Evolutionary conservation across 2,113 vertebrate genomes (phyloP).

Genomic region (Erythrocercus mccallii): DNA sequence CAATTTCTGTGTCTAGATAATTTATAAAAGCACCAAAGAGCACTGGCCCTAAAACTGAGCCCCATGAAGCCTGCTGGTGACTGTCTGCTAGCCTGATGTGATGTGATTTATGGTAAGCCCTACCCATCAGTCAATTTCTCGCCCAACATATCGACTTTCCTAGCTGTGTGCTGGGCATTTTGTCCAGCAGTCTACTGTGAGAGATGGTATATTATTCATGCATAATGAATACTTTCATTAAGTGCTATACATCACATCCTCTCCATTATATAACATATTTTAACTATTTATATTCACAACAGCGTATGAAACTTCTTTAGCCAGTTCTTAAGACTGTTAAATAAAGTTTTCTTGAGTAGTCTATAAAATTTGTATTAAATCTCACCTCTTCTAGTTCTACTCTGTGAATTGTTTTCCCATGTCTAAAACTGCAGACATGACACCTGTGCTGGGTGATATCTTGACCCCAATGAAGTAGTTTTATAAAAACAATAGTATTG

Average conservation of each 20-base stretch:
- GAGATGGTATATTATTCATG: not conserved
- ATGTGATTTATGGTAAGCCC: not conserved
- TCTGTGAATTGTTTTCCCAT: not conserved
- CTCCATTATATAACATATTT: not conserved
- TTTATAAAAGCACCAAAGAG: not conserved
- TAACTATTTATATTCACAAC: not conserved
- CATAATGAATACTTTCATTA: not conserved
- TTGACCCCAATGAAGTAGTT: not conserved
- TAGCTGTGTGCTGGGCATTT: not conserved
- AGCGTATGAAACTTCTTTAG: not conserved
- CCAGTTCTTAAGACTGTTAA: not conserved
- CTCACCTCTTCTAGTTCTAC: not conserved
- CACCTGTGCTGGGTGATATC: not conserved
- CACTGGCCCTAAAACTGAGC: not conserved
- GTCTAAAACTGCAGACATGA: not conserved
- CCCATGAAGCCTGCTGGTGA: not conserved
- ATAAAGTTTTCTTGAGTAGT: not conserved
- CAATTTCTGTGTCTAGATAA: not conserved
- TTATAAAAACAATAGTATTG: not conserved
- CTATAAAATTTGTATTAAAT: not conserved
- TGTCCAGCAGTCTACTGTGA: not conserved
- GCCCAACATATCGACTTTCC: not conserved
- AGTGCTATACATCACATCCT: not conserved
- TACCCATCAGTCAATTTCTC: not conserved
- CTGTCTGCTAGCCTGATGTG: not conserved